Percentiles rank a stretch among this genome's conserved stretches.
These are phyloP conservation scores for Hylomyscus alleni DNA, from an alignment of 2,797 vertebrate genomes.

Conservation along the genomic window DNA sequence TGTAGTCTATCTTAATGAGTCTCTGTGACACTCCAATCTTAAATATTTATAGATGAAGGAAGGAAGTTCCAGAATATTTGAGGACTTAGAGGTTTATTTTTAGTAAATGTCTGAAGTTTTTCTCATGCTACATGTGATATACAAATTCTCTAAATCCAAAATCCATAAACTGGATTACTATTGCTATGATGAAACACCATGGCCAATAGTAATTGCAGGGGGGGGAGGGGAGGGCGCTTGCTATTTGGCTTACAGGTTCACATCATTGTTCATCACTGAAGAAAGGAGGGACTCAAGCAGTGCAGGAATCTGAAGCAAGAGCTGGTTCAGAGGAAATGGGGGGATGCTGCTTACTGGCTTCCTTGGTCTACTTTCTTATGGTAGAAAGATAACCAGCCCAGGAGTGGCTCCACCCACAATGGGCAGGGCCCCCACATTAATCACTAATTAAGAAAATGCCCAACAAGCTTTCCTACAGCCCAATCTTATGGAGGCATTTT, in stretches of 20 bases:
- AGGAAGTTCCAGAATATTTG: not conserved
- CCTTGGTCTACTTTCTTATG: not conserved
- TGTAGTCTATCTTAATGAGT: not conserved
- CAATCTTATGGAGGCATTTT: not conserved
- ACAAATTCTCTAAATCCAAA: conserved; percentile 21
- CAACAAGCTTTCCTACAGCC: not conserved
- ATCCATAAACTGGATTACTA: not conserved
- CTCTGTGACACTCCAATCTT: not conserved
- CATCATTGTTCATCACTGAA: no score
- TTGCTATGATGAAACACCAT: not conserved
- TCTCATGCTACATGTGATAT: not conserved
- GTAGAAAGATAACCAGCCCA: not conserved
- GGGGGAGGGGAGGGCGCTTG: not conserved
- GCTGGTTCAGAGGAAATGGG: not conserved
- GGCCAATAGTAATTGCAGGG: not conserved
- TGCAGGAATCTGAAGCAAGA: not conserved
- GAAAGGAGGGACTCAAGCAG: not conserved
- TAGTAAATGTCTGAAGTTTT: not conserved
- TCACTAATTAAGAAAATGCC: not conserved
- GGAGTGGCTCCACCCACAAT: not conserved
- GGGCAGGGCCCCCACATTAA: no score
- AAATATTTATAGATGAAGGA: conserved; percentile 48
- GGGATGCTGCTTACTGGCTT: not conserved
- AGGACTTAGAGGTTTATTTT: not conserved
- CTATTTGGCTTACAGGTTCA: not conserved